Evolutionary conservation across 2,113 vertebrate genomes (phyloP), one percentile per base, ranked within the genome.

Genomic region (Gorsachius goisagi): DNA sequence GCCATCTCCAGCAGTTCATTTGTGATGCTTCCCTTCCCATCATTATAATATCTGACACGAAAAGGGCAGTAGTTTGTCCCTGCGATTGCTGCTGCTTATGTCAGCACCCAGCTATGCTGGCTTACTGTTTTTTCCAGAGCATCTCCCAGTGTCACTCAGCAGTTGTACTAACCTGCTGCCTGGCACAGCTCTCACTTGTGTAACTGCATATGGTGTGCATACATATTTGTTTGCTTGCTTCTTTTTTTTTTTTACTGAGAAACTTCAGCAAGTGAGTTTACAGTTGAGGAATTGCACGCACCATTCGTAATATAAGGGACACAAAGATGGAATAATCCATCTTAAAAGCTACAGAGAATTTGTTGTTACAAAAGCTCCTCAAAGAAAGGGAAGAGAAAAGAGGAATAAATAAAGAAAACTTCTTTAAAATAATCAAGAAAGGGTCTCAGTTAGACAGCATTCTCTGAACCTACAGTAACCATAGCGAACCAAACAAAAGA

Each of bases 381-480:
- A 72, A 85, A 95, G 85, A 68, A 95, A 85, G 39, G 68, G 62
- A 73, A 44, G 50, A 82, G 52, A 81, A 81, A 91, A 64, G 85
- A 90, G 67, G 72, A 82, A 82, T 90, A 94, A 97, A 80, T 80
- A 83, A 85, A 88, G 89, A 72, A 94, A 91, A 91, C 58, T 26
- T 91, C 47, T 96, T 94, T 77, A 96, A 94, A 88, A 88, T 90
- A 66, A 77, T 53, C 82, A 69, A 86, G 85, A 97, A 96, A 91
- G 68, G 82, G 58, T 93, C 90, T 90, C 90, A 50, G 94, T 88
- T 50, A 93, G 89, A 53, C 55, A 76, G 72, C 81, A 84, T 86
- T 95, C 93, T 88, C 82, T 15, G 27, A 93, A 86, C 85, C 55
- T 93, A 93, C 95, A 95, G 95, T 96, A 96, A 96, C 96, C 95